phyloP scores from a whole-genome alignment of 1,140 invertebrate genomes.

The Watersipora subatra region DNA sequence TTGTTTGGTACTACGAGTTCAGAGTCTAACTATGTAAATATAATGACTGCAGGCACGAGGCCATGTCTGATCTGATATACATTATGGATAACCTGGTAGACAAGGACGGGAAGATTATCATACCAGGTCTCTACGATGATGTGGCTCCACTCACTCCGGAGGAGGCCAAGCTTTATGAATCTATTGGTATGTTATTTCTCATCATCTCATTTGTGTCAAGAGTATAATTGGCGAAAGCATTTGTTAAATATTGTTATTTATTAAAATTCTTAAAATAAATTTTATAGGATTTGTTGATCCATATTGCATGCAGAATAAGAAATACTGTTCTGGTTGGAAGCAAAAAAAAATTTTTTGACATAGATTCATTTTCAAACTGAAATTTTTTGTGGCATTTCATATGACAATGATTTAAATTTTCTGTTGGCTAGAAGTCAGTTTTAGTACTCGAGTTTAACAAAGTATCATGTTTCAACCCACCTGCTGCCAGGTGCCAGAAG shows the following conservation, averaged over 20 bases:
- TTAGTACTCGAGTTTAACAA: too few species aligned
- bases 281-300: slow-evolving; percentile 6
- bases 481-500: too few species aligned
- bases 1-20: too few species aligned
- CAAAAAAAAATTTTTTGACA: too few species aligned
- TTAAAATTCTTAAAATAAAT: slow-evolving; percentile 1
- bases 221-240: background rate
- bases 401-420: too few species aligned
- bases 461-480: too few species aligned
- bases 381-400: too few species aligned
- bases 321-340: too few species aligned
- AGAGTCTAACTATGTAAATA: too few species aligned
- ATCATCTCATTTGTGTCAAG: slow-evolving; percentile 3
- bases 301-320: too few species aligned
- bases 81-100: slow-evolving; percentile 30
- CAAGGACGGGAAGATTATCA: slow-evolving; percentile 28
- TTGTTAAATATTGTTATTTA: slow-evolving; percentile 3
- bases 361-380: too few species aligned
- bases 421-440: too few species aligned
- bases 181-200: slow-evolving; percentile 46
- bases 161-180: slow-evolving; percentile 64
- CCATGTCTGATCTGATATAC: slow-evolving; percentile 33
- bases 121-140: slow-evolving; percentile 32
- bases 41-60: slow-evolving; percentile 37
- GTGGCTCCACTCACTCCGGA: slow-evolving; percentile 45